phyloP scores from a whole-genome alignment of 2,888 invertebrate species.

The Buathra laborator region DNA sequence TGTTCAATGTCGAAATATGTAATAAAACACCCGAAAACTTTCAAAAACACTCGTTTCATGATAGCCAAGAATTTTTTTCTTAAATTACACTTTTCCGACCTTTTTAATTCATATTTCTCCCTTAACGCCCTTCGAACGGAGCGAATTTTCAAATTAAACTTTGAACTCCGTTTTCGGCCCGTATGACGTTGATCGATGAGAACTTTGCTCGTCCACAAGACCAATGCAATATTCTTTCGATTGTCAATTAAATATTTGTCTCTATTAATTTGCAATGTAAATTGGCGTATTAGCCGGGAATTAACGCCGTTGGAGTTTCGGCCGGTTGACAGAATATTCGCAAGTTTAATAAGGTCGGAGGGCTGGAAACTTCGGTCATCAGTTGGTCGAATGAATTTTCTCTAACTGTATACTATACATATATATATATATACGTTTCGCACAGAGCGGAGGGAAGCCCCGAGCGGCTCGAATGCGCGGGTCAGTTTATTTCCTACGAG shows the following conservation, averaged over 20 bases:
- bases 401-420: no score
- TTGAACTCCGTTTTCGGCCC: background rate
- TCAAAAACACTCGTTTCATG: no score
- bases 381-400: background rate
- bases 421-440: no score
- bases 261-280: background rate
- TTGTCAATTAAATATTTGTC: background rate
- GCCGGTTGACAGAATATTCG: slow-evolving; percentile 27
- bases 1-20: no score
- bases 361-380: background rate
- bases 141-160: background rate
- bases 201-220: background rate
- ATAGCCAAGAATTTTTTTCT: no score
- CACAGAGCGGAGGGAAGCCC: no score
- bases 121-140: background rate
- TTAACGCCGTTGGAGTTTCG: slow-evolving; percentile 2
- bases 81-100: no score
- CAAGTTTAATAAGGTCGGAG: slow-evolving; percentile 33
- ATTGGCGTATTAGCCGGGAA: background rate
- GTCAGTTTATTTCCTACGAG: slow-evolving; percentile 41
- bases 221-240: background rate
- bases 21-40: no score
- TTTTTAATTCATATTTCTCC: no score
- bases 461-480: background rate
- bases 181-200: background rate